Base-by-base conservation (phyloP, 2,888 invertebrate genomes). In the Ditula angustiorana region DNA sequence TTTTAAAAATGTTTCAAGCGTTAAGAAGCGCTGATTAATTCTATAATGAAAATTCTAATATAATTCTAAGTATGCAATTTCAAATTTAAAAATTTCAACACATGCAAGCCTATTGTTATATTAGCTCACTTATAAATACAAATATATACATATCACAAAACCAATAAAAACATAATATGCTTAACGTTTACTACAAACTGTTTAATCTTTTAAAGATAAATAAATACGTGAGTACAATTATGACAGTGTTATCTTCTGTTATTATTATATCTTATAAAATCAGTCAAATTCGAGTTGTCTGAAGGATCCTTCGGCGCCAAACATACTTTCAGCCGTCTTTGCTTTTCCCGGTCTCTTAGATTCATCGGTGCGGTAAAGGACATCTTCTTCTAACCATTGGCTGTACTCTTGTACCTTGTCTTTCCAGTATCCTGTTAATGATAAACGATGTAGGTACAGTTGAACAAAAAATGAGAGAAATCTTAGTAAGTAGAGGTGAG, bases 341-440 rank as follows among this genome's bases (percentile, higher is more conserved):
- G 90, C 87, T 71, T 86, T 88, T 8, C 93, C 93, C 8, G 86
- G 87, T 52, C 94, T 76, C 72, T 87, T 86, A 35, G 82, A 80
- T 74, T 94, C 94, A 73, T 92, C 86, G 0, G 90, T 88, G 33
- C 85, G 78, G 70, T 85, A 91, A 63, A 86, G 79, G n/a, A 73
- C 73, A 67, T 93, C 91, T 61, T 92, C 90, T 13, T 87, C 71
- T 60, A 93, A 85, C 88, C 90, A 94, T 16, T 89, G 83, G 28
- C 84, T 77, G 66, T 88, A 84, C 19, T 85, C 83, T 63, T 87
- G 82, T n/a, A 94, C 82, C 73, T 94, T 93, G 33, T 86, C 79
- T 67, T 76, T 81, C 90, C 89, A 89, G 66, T 81, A 72, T 7
- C 80, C 90, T 90, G 72, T 19, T 26, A 52, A 41, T 57, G 8